phyloP scores from a whole-genome alignment of 2,113 vertebrate species.

The Ibidorhyncha struthersii region DNA sequence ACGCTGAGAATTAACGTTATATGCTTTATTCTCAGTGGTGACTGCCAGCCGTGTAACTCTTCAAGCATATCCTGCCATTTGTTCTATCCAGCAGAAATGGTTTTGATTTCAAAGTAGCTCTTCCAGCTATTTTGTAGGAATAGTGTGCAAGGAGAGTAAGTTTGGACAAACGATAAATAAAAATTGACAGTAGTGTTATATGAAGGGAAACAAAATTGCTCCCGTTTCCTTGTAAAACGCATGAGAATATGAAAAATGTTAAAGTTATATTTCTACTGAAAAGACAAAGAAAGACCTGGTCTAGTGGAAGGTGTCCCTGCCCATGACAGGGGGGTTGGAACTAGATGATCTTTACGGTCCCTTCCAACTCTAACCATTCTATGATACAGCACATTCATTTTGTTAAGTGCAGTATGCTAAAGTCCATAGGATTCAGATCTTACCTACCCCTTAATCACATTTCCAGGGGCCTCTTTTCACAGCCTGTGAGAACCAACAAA shows the following conservation, averaged over 20 bases:
- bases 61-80: conserved; percentile 30
- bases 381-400: background rate
- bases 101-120: background rate
- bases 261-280: background rate
- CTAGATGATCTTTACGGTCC: background rate
- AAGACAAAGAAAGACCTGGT: background rate
- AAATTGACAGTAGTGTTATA: background rate
- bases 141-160: background rate
- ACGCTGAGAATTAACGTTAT: conserved; percentile 26
- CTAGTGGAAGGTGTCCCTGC: background rate
- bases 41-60: background rate
- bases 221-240: background rate
- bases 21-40: conserved; percentile 16
- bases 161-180: background rate
- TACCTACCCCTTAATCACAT: background rate
- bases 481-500: background rate
- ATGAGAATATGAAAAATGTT: background rate
- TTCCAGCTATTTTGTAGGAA: background rate
- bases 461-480: background rate
- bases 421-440: background rate
- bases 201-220: background rate
- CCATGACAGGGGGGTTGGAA: background rate
- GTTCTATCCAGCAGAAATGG: background rate
- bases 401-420: background rate
- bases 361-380: background rate